Conservation (phyloP, 2,113 vertebrate genomes). For the Cairina moschata region DNA sequence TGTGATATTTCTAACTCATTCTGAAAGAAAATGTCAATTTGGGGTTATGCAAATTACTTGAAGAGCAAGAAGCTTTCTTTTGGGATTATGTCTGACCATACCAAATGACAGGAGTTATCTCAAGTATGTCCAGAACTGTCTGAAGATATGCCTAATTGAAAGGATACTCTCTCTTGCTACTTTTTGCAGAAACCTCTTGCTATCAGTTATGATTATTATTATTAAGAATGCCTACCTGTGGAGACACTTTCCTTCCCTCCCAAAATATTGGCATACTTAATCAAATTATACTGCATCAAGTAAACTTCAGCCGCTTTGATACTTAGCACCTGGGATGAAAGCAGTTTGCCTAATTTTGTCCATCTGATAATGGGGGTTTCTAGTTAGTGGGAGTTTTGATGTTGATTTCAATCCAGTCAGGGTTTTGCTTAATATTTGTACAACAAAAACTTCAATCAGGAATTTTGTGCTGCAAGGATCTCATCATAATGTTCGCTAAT, state of each 20-base stretch:
- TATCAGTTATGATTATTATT: neutral
- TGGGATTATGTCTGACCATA: neutral
- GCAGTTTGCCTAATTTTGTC: neutral
- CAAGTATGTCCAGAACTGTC: neutral
- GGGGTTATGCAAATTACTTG: neutral
- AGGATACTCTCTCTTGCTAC: neutral
- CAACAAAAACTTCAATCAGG: neutral
- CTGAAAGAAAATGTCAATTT: neutral
- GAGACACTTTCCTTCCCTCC: neutral
- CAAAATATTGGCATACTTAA: neutral
- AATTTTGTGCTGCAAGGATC: neutral
- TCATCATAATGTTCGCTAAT: neutral
- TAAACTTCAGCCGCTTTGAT: neutral
- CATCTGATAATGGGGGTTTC: neutral
- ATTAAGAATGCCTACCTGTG: neutral
- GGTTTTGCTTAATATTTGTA: neutral
- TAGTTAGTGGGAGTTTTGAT: neutral
- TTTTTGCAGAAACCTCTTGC: neutral
- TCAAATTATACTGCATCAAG: neutral
- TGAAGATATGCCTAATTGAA: neutral
- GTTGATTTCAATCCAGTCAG: fast-evolving
- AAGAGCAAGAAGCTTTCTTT: neutral
- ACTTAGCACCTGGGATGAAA: neutral
- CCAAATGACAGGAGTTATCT: neutral
- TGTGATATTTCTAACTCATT: neutral